Conservation (phyloP, 1,140 invertebrate genomes). For the Drosophila biarmipes region DNA sequence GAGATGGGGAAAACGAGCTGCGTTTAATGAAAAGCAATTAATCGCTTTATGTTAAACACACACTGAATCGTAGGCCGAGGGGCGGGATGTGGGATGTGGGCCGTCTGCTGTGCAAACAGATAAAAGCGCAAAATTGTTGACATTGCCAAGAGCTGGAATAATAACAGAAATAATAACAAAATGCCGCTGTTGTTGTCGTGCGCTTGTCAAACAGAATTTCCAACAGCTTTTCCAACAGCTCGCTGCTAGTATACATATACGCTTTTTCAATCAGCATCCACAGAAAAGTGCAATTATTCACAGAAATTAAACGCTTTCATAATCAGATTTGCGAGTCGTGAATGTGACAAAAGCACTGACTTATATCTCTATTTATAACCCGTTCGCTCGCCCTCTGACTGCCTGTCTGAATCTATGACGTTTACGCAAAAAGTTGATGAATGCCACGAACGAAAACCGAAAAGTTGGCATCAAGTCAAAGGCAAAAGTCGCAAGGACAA, state of each 20-base stretch:
- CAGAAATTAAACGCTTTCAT: constrained; percentile 43
- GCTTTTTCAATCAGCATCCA: constrained; percentile 66
- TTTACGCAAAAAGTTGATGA: constrained; percentile 68
- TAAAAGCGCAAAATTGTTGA: constrained; percentile 78
- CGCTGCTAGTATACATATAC: constrained; percentile 30
- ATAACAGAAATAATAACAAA: constrained; percentile 58
- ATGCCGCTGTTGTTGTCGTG: constrained; percentile 19
- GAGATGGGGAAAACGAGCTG: constrained; percentile 2
- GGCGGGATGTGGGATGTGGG: not conserved
- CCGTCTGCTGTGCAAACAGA: constrained; percentile 72
- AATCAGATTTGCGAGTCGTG: constrained; percentile 16
- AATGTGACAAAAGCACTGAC: constrained; percentile 43
- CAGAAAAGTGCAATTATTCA: constrained; percentile 33
- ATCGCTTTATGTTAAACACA: constrained; percentile 78
- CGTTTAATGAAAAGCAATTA: constrained; percentile 81
- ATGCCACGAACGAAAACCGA: constrained; percentile 61
- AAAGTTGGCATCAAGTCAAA: constrained; percentile 76
- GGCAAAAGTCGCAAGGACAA: constrained; percentile 64
- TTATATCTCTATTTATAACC: constrained; percentile 29
- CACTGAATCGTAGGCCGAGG: constrained; percentile 24
- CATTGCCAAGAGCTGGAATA: constrained; percentile 71
- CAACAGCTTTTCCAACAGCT: constrained; percentile 31
- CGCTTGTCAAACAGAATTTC: constrained; percentile 48
- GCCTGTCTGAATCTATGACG: constrained; percentile 28
- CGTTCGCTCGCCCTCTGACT: constrained; percentile 1